These are phyloP conservation scores for Bombus confusus DNA, from an alignment of 1,140 invertebrate species.

Conservation along the genomic window DNA sequence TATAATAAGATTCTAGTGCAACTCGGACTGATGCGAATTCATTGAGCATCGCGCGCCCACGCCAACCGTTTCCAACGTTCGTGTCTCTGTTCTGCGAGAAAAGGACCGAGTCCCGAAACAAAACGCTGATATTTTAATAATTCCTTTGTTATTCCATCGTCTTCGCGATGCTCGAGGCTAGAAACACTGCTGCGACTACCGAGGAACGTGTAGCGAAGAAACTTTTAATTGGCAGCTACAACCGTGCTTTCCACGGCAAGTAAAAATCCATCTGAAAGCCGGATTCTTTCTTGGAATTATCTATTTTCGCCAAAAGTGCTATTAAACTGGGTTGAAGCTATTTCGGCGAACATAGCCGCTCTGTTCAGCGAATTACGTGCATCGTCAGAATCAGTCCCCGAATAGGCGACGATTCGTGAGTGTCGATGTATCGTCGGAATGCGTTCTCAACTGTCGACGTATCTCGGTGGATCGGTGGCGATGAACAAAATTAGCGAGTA, in stretches of 20 bases:
- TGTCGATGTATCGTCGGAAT: not conserved
- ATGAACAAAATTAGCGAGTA: not conserved
- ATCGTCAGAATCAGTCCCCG: not conserved
- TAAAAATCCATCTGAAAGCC: too few species aligned
- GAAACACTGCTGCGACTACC: not conserved
- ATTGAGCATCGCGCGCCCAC: not conserved
- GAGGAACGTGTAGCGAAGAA: not conserved
- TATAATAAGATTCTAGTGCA: constrained; percentile 22
- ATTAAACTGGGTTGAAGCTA: not conserved
- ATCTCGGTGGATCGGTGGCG: not conserved
- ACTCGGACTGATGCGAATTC: not conserved
- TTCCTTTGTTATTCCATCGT: not conserved
- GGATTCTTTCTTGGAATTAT: not conserved
- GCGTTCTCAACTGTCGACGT: not conserved
- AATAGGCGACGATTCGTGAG: not conserved
- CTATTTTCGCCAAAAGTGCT: not conserved
- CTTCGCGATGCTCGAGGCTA: not conserved
- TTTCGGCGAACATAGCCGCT: not conserved
- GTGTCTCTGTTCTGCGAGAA: not conserved
- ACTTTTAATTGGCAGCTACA: constrained; percentile 38
- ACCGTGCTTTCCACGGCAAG: too few species aligned
- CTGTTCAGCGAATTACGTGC: not conserved
- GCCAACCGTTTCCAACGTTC: not conserved
- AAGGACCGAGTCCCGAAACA: not conserved
- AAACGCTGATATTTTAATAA: constrained; percentile 3